Evolutionary conservation across 2,888 invertebrate species (phyloP).

Genomic region (Nasonovia ribisnigri): DNA sequence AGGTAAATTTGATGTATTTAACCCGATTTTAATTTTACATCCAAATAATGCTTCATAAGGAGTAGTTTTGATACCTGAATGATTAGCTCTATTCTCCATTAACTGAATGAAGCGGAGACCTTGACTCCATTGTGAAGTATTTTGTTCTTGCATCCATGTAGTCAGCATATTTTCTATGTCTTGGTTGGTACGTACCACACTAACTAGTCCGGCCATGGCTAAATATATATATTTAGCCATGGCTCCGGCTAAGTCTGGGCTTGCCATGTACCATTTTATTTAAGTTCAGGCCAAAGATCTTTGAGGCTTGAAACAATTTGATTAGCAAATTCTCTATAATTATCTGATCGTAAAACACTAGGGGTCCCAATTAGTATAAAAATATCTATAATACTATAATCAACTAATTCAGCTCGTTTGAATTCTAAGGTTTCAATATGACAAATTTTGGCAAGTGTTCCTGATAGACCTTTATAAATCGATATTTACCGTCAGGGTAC

Average conservation of each 20-base stretch:
- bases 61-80: slow-evolving; percentile 69
- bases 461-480: slow-evolving; percentile 69
- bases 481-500: slow-evolving; percentile 69
- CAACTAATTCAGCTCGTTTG: slow-evolving; percentile 69
- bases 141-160: slow-evolving; percentile 31
- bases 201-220: too few species aligned
- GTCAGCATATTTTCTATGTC: slow-evolving; percentile 35
- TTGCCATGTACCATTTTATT: slow-evolving; percentile 46
- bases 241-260: slow-evolving; percentile 30
- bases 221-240: too few species aligned
- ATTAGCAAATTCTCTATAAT: slow-evolving; percentile 51
- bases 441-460: slow-evolving; percentile 70
- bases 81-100: slow-evolving; percentile 70
- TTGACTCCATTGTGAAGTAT: slow-evolving; percentile 70
- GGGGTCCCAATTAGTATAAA: slow-evolving; percentile 58
- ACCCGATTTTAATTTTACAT: background rate
- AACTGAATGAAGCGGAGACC: slow-evolving; percentile 70
- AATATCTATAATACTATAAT: slow-evolving; percentile 67
- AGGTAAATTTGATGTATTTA: background rate
- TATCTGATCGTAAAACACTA: slow-evolving; percentile 29
- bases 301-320: slow-evolving; percentile 16
- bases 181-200: slow-evolving; percentile 12
- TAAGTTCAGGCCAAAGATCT: slow-evolving; percentile 54
- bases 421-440: slow-evolving; percentile 69
- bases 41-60: background rate